Evolutionary conservation across 2,113 vertebrate genomes (phyloP).

Genomic region (Leptodactylus fuscus): DNA sequence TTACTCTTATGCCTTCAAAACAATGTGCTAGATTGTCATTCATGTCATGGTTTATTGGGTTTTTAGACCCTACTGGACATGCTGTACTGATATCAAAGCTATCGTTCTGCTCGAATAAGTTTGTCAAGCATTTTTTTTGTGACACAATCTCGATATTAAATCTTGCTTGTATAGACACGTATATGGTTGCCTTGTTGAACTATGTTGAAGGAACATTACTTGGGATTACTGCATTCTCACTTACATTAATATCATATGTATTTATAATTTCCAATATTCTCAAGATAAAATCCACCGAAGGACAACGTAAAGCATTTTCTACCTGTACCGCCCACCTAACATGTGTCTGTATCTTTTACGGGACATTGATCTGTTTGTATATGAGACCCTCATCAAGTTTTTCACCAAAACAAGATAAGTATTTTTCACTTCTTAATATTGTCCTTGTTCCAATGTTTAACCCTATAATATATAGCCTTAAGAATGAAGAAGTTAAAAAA

Average conservation of each 20-base stretch:
- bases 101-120: constrained; percentile 62
- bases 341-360: constrained; percentile 63
- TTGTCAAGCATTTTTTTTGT: constrained; percentile 67
- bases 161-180: constrained; percentile 61
- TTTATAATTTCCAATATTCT: constrained; percentile 59
- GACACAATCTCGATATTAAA: constrained; percentile 63
- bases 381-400: constrained; percentile 60
- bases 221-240: no score
- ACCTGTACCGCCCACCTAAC: constrained; percentile 53
- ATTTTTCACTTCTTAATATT: constrained; percentile 62
- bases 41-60: constrained; percentile 61
- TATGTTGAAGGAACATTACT: constrained; percentile 60
- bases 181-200: constrained; percentile 55
- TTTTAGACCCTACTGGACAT: constrained; percentile 62
- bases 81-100: constrained; percentile 64
- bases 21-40: constrained; percentile 60
- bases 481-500: constrained; percentile 53
- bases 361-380: constrained; percentile 63
- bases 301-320: constrained; percentile 48
- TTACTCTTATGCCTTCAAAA: constrained; percentile 54
- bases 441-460: constrained; percentile 64
- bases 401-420: constrained; percentile 61
- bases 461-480: constrained; percentile 60
- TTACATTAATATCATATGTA: constrained; percentile 62
- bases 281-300: background rate